These are phyloP conservation scores for Tryphoninae sp. DNA, from an alignment of 2,888 invertebrate genomes.

Conservation along the genomic window DNA sequence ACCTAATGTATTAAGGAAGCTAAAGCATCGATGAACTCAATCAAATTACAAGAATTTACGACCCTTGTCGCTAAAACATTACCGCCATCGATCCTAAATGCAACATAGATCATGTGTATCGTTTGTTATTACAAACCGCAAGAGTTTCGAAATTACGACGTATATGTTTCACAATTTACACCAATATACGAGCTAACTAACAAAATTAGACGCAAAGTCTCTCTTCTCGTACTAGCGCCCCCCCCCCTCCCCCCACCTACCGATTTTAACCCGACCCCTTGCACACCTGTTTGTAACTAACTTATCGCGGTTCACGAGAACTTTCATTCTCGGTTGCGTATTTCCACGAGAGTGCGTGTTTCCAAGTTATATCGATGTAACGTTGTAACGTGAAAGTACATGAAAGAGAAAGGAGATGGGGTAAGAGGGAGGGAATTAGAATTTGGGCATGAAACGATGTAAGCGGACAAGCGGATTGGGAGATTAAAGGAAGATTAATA, in stretches of 20 bases:
- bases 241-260: not conserved
- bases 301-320: constrained; percentile 33
- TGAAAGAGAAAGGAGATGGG: not conserved
- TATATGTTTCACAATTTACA: constrained; percentile 32
- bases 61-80: no score
- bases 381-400: constrained; percentile 10
- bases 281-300: constrained; percentile 7
- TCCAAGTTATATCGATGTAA: constrained; percentile 30
- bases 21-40: no score
- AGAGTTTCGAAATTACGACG: not conserved
- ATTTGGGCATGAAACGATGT: no score
- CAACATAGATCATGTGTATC: not conserved
- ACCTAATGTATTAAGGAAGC: no score
- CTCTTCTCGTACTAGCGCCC: not conserved
- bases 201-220: constrained; percentile 34
- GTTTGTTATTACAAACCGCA: constrained; percentile 1
- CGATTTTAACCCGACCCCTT: not conserved
- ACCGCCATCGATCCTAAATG: no score
- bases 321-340: constrained; percentile 9
- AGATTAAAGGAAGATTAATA: no score
- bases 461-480: no score
- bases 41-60: no score
- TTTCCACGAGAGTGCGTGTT: constrained; percentile 1
- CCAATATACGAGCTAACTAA: not conserved
- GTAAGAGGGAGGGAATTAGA: not conserved